Evolutionary conservation across 2,888 invertebrate species (phyloP).

Genomic region (Germaria angustata): DNA sequence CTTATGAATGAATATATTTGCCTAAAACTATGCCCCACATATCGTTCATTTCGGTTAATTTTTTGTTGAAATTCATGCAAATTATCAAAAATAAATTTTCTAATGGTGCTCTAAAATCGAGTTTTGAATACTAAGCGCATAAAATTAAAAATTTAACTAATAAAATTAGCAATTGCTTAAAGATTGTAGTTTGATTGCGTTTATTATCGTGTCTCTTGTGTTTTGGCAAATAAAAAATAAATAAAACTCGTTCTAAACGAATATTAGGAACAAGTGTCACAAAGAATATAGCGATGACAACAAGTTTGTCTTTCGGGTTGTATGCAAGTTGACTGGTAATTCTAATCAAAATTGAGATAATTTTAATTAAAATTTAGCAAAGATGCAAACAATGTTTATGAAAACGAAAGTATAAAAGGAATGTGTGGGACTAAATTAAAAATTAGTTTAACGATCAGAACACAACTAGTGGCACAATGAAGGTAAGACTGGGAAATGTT

Average conservation of each 20-base stretch:
- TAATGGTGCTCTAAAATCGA: neutral
- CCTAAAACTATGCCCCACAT: neutral
- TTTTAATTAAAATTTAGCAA: no score
- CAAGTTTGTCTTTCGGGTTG: neutral
- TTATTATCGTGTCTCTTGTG: neutral
- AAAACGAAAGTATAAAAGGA: conserved; percentile 40
- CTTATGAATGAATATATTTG: neutral
- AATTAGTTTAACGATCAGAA: conserved; percentile 45
- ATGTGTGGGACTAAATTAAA: neutral
- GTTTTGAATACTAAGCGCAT: conserved; percentile 9
- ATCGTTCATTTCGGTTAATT: no score
- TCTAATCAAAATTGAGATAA: conserved; percentile 12
- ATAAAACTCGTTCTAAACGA: conserved; percentile 10
- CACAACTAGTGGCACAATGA: conserved; percentile 36
- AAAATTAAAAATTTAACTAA: neutral
- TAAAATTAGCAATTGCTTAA: neutral
- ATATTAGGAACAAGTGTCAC: neutral
- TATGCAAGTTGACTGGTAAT: neutral
- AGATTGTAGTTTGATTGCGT: conserved; percentile 1
- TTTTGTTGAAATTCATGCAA: neutral
- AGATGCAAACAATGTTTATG: neutral
- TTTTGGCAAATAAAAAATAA: neutral
- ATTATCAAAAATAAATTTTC: neutral
- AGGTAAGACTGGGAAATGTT: conserved; percentile 13
- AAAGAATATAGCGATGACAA: neutral